A percentile compares a stretch with the other conserved stretches of the same genome.
Conservation (phyloP, 1,140 invertebrate genomes). For the Halictus rubicundus region DNA sequence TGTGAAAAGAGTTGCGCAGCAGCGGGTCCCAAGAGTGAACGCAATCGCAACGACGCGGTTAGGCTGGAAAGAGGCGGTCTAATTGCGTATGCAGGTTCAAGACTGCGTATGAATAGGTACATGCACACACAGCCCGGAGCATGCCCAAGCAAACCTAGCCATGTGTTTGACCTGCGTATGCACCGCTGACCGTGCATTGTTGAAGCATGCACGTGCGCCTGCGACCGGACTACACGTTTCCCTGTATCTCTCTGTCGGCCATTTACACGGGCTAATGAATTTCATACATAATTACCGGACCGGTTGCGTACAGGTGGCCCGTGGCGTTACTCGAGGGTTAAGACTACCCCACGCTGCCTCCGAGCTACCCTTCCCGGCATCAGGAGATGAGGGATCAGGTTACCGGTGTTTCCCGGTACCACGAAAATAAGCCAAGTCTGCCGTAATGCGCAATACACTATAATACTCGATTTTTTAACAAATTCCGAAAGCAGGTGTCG, state of each 20-base stretch:
- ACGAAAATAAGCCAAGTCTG: not conserved
- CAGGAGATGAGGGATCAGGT: not conserved
- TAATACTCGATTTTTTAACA: too few relatives aligned
- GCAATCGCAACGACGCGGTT: not conserved
- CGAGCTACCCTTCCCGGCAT: too few relatives aligned
- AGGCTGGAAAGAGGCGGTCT: slow-evolving; percentile 29
- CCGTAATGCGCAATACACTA: too few relatives aligned
- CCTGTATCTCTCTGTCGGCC: slow-evolving; percentile 21
- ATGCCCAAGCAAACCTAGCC: not conserved
- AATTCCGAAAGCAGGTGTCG: too few relatives aligned
- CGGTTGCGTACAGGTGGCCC: not conserved
- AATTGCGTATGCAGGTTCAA: slow-evolving; percentile 38
- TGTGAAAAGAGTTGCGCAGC: too few relatives aligned
- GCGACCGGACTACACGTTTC: not conserved
- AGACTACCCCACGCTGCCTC: not conserved
- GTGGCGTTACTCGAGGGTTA: not conserved
- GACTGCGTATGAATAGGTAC: not conserved
- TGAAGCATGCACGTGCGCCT: slow-evolving; percentile 15
- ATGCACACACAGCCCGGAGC: not conserved
- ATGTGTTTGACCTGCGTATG: slow-evolving; percentile 30
- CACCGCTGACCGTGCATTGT: slow-evolving; percentile 10
- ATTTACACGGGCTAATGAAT: slow-evolving; percentile 74
- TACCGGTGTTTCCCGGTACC: not conserved
- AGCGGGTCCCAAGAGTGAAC: too few relatives aligned
- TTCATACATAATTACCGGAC: slow-evolving; percentile 68